Evolutionary conservation across 2,888 invertebrate species (phyloP).

Genomic region (Tenthredo scrophulariae): DNA sequence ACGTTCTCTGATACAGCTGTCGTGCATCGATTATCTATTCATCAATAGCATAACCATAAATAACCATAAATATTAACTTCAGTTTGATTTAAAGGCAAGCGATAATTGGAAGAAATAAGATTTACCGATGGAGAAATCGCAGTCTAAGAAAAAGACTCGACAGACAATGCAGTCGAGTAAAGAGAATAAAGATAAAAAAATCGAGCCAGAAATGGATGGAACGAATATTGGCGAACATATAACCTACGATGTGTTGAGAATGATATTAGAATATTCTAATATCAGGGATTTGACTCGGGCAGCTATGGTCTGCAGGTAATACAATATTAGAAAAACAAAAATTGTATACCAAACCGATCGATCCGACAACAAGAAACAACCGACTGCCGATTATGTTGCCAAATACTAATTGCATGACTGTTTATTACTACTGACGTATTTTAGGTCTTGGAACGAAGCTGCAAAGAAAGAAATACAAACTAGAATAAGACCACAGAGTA

Average conservation of each 20-base stretch:
- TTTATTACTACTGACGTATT: slow-evolving; percentile 50
- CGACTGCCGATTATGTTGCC: not conserved
- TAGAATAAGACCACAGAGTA: slow-evolving; percentile 58
- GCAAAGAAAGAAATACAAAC: slow-evolving; percentile 63
- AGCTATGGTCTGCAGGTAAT: slow-evolving; percentile 71
- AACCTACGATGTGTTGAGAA: slow-evolving; percentile 71
- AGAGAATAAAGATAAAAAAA: slow-evolving; percentile 10
- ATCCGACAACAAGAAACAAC: not conserved
- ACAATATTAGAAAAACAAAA: not conserved
- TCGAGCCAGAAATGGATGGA: slow-evolving; percentile 7
- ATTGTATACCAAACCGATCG: not conserved
- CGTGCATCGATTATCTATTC: slow-evolving; percentile 5
- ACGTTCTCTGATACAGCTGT: not conserved
- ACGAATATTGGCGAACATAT: slow-evolving; percentile 56
- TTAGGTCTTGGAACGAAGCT: slow-evolving; percentile 67
- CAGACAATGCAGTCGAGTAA: slow-evolving; percentile 15
- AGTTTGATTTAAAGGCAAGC: not conserved
- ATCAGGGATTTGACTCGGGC: slow-evolving; percentile 66
- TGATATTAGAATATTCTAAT: slow-evolving; percentile 70
- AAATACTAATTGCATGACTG: not conserved
- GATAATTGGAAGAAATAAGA: not conserved
- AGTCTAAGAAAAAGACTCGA: slow-evolving; percentile 32
- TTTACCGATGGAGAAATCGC: not conserved
- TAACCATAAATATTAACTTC: not conserved
- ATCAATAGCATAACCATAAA: not conserved